Evolutionary conservation across 2,888 invertebrate genomes (phyloP).

Genomic region (Sussaba pulchella): DNA sequence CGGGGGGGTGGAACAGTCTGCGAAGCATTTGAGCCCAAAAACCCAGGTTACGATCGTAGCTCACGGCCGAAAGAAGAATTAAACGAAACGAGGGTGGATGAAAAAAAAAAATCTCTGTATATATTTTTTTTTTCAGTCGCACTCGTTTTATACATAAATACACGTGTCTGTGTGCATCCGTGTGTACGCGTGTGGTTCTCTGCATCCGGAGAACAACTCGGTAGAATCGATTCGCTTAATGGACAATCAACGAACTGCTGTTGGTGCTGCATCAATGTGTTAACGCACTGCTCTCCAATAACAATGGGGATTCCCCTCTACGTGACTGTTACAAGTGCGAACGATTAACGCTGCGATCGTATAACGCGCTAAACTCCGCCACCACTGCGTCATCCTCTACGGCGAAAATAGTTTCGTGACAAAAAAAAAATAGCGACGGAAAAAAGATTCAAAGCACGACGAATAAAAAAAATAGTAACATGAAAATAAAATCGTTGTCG

Average conservation of each 20-base stretch:
- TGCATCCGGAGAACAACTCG: constrained; percentile 43
- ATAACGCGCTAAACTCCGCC: neutral
- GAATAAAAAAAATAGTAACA: constrained; percentile 14
- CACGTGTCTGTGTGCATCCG: too few species aligned
- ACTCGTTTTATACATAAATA: too few species aligned
- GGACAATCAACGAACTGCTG: constrained; percentile 68
- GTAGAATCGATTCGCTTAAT: constrained; percentile 67
- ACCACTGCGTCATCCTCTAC: constrained; percentile 25
- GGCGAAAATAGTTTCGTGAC: constrained; percentile 26
- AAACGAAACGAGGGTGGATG: constrained; percentile 51
- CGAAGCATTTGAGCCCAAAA: constrained; percentile 21
- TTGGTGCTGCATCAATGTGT: constrained; percentile 49
- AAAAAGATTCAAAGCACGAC: neutral
- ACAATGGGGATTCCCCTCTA: constrained; percentile 57
- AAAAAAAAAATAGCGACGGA: neutral
- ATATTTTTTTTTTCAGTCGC: too few species aligned
- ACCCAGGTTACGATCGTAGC: constrained; percentile 52
- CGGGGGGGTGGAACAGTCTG: neutral
- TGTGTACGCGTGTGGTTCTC: too few species aligned
- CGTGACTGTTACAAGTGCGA: constrained; percentile 64
- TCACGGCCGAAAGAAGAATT: constrained; percentile 46
- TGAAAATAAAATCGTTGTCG: constrained; percentile 14
- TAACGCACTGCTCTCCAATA: constrained; percentile 49
- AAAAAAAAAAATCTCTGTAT: constrained; percentile 10
- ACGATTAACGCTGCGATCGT: constrained; percentile 59